These are phyloP conservation scores for Triplophysa bombifrons DNA, from an alignment of 2,797 vertebrate species.

Conservation along the genomic window DNA sequence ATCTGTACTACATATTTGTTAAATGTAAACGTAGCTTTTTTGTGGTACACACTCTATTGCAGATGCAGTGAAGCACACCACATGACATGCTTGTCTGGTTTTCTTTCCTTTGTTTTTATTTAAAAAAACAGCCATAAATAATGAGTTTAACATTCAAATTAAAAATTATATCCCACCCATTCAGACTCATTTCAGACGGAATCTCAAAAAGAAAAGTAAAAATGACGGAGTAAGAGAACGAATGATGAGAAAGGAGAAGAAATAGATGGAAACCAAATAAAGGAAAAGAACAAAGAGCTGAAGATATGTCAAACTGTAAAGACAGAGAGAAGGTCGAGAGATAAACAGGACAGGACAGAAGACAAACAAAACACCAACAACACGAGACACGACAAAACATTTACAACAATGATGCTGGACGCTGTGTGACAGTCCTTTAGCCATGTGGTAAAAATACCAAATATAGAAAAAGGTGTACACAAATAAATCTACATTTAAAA, in stretches of 20 bases:
- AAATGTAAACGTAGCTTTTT: too few species aligned
- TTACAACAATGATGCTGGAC: slow-evolving; percentile 29
- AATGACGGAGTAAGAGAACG: not conserved
- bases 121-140: not conserved
- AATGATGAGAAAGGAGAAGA: not conserved
- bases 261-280: not conserved
- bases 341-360: slow-evolving; percentile 52
- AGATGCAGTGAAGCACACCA: too few species aligned
- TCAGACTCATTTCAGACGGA: not conserved
- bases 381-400: slow-evolving; percentile 45
- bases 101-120: not conserved
- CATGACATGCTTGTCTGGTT: too few species aligned
- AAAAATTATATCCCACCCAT: not conserved
- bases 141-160: not conserved
- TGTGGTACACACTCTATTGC: too few species aligned
- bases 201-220: not conserved
- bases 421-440: slow-evolving; percentile 15
- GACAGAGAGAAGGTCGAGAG: slow-evolving; percentile 40
- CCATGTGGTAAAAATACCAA: slow-evolving; percentile 7
- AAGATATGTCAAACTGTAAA: slow-evolving; percentile 34
- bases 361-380: slow-evolving; percentile 37
- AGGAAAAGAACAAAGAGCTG: not conserved
- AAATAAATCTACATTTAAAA: slow-evolving; percentile 31
- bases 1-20: too few species aligned
- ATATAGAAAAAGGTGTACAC: slow-evolving; percentile 4